Conservation (phyloP, 2,797 vertebrate genomes). For the Silurus lanzhouensis region DNA sequence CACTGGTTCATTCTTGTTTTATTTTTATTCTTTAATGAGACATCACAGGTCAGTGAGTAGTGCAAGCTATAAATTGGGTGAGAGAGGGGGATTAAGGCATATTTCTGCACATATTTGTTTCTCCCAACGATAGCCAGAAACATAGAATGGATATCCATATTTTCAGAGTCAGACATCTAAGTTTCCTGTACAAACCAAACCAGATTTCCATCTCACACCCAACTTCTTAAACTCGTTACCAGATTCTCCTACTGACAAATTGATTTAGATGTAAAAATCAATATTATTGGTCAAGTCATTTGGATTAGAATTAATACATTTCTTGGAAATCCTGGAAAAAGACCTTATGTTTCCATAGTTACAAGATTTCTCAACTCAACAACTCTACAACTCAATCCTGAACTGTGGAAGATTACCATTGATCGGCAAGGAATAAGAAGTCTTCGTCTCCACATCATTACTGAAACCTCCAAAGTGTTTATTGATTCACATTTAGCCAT, state of each 20-base stretch:
- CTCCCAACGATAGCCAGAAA: neutral
- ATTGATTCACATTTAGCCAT: constrained; percentile 26
- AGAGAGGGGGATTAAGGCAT: neutral
- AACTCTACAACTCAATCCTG: neutral
- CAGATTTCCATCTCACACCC: neutral
- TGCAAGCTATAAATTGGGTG: constrained; percentile 3
- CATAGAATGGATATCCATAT: neutral
- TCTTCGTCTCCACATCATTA: constrained; percentile 4
- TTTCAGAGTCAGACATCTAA: neutral
- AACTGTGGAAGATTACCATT: constrained; percentile 34
- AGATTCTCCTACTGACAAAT: neutral
- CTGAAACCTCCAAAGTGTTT: constrained; percentile 33
- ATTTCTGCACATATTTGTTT: neutral
- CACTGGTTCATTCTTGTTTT: neutral
- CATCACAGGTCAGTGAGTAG: neutral
- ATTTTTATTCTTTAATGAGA: neutral
- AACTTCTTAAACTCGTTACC: neutral
- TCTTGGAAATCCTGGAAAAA: constrained; percentile 40
- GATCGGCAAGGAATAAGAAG: constrained; percentile 28
- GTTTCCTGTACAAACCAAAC: neutral
- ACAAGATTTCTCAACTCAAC: neutral
- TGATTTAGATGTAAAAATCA: constrained; percentile 33
- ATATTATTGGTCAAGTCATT: neutral
- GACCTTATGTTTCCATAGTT: constrained; percentile 41
- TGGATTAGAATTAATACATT: constrained; percentile 22